phyloP scores from a whole-genome alignment of 2,113 vertebrate genomes.

The Pitta sordida region DNA sequence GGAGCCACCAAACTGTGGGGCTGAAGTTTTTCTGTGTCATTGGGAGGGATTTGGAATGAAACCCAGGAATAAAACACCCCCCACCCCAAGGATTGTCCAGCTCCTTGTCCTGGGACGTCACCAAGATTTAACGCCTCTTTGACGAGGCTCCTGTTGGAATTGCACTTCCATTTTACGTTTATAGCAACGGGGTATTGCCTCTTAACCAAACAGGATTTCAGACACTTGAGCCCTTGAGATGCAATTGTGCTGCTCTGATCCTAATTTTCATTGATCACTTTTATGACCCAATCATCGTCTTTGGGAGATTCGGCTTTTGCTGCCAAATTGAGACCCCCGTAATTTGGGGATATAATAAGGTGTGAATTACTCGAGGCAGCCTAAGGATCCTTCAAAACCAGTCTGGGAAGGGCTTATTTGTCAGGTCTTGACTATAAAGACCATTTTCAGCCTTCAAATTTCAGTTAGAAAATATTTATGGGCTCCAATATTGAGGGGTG shows the following conservation, averaged over 20 bases:
- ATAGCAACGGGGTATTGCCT: slow-evolving; percentile 14
- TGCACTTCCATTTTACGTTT: slow-evolving; percentile 21
- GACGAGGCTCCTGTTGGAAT: slow-evolving; percentile 32
- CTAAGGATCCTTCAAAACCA: neutral
- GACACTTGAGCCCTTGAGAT: neutral
- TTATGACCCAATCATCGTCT: neutral
- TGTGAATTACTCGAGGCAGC: neutral
- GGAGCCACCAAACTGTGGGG: neutral
- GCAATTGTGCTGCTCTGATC: neutral
- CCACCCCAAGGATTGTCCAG: neutral
- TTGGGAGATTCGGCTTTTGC: neutral
- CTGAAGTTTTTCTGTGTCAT: neutral
- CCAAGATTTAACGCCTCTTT: neutral
- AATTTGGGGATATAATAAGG: neutral
- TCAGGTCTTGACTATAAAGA: neutral
- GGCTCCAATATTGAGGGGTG: neutral
- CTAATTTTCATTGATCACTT: slow-evolving; percentile 20
- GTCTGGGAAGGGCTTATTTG: neutral
- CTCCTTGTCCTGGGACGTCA: slow-evolving; percentile 17
- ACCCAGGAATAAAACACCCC: neutral
- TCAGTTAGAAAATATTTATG: neutral
- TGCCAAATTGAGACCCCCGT: neutral
- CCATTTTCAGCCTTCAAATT: neutral
- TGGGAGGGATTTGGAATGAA: neutral
- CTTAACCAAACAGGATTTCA: slow-evolving; percentile 34